Base-by-base conservation (phyloP, 2,888 invertebrate species). In the Euphydryas editha region DNA sequence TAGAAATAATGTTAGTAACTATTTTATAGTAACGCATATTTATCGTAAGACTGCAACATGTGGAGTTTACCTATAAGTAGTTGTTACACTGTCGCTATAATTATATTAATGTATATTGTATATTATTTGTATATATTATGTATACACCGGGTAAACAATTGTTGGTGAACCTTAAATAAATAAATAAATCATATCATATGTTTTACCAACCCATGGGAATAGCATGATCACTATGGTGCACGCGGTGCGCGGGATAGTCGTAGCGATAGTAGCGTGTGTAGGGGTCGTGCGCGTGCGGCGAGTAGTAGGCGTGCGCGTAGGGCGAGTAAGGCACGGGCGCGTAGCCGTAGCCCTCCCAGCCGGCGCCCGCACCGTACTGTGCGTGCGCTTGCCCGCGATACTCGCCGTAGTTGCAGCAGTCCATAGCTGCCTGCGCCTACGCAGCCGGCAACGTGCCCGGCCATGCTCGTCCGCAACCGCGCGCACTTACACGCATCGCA, bases 401-500 rank as follows among this genome's bases (percentile, higher is more conserved):
- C 86, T 90, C 90, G 80, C 87, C 86, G 90, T 91, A 92, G 83
- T 91, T 90, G 86, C 92, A 93, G 86, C 93, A 92, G 80, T 93
- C 93, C 93, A 93, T 93, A 74, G 76, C 78, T 64, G 65, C 77
- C 77, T 69, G 74, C 77, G 74, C 79, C 85, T 85, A 90, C 84
- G 88, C 84, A 75, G 84, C 85, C 75, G 78, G 78, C 83, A 78
- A 79, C 83, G 83, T 86, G 78, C 82, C 74, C 80, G 76, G 72
- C 83, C 85, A 83, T 82, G 79, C 82, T 81, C 81, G 81, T 79
- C 77, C 78, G 74, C 79, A 81, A 75, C 78, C 77, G 74, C 81
- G 72, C 80, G 77, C 81, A 77, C 78, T 78, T 81, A 81, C 85
- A 86, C 82, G 76, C 80, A 78, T 81, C 77, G 75, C 77, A 73